Percentiles rank a stretch among this genome's conserved stretches.
Conservation (phyloP, 2,113 vertebrate species). For the Oryzias woworae region DNA sequence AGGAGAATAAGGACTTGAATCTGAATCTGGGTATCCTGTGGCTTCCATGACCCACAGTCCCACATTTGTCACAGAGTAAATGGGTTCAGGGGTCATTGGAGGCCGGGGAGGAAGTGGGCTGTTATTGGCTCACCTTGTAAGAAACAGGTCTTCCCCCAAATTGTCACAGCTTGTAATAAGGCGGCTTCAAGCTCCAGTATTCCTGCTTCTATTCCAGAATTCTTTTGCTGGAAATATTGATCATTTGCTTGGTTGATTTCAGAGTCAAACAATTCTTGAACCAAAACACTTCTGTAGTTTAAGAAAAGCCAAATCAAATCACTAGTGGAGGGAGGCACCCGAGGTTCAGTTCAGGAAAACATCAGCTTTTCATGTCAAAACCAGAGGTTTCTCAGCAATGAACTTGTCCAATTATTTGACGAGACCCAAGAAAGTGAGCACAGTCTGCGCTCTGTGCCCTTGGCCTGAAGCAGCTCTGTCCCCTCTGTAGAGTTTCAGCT, state of each 20-base stretch:
- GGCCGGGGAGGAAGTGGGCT: slow-evolving; percentile 21
- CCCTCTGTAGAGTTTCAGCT: slow-evolving; percentile 32
- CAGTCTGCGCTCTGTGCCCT: slow-evolving; percentile 31
- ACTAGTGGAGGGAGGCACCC: slow-evolving; percentile 66
- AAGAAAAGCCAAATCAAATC: slow-evolving; percentile 76
- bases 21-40: slow-evolving; percentile 19
- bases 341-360: slow-evolving; percentile 70
- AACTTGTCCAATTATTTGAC: slow-evolving; percentile 53
- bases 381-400: slow-evolving; percentile 60
- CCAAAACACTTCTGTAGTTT: slow-evolving; percentile 73
- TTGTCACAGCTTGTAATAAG: slow-evolving; percentile 47
- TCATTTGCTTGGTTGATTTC: slow-evolving; percentile 73
- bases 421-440: slow-evolving; percentile 46
- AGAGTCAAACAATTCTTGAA: slow-evolving; percentile 71
- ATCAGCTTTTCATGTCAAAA: slow-evolving; percentile 66
- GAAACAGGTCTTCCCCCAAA: slow-evolving; percentile 44
- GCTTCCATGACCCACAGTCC: slow-evolving; percentile 23
- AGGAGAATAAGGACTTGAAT: slow-evolving; percentile 43
- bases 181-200: slow-evolving; percentile 59
- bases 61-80: slow-evolving; percentile 42
- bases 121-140: slow-evolving; percentile 41
- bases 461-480: slow-evolving; percentile 28
- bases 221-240: slow-evolving; percentile 65
- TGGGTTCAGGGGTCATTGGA: slow-evolving; percentile 28
- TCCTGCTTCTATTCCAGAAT: slow-evolving; percentile 65